Percentiles rank a stretch among this genome's conserved stretches.
Conservation (phyloP, 1,140 invertebrate species). For the Drosophila bocki region DNA sequence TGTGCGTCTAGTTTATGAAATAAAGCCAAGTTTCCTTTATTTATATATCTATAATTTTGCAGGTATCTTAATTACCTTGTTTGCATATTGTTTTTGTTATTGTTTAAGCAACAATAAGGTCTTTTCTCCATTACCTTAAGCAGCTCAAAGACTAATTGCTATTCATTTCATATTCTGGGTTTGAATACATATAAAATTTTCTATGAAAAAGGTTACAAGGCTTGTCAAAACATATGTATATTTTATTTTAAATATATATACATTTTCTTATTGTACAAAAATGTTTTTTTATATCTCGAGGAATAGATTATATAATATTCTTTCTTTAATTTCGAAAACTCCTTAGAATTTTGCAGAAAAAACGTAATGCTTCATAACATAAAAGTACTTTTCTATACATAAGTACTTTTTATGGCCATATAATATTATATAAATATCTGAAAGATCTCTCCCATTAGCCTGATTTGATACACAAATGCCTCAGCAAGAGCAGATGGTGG, state of each 20-base stretch:
- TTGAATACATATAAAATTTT: not conserved
- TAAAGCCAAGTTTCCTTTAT: not conserved
- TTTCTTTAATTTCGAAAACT: not conserved
- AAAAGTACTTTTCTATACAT: not conserved
- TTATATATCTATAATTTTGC: not conserved
- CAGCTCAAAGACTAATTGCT: not conserved
- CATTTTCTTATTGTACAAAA: no score
- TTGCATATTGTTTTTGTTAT: not conserved
- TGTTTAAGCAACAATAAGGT: not conserved
- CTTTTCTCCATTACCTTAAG: not conserved
- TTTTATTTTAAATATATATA: no score
- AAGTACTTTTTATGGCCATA: not conserved
- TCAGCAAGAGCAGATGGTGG: slow-evolving; percentile 18
- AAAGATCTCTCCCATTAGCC: slow-evolving; percentile 28
- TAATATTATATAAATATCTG: not conserved
- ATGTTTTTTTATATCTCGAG: no score
- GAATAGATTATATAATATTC: no score
- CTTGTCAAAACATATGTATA: no score
- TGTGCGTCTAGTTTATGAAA: not conserved
- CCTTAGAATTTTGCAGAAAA: no score
- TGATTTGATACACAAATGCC: slow-evolving; percentile 18
- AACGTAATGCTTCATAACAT: not conserved
- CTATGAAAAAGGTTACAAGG: not conserved
- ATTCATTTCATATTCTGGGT: not conserved
- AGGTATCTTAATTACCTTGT: not conserved